phyloP scores from a whole-genome alignment of 2,113 vertebrate species.

The Saguinus midas region DNA sequence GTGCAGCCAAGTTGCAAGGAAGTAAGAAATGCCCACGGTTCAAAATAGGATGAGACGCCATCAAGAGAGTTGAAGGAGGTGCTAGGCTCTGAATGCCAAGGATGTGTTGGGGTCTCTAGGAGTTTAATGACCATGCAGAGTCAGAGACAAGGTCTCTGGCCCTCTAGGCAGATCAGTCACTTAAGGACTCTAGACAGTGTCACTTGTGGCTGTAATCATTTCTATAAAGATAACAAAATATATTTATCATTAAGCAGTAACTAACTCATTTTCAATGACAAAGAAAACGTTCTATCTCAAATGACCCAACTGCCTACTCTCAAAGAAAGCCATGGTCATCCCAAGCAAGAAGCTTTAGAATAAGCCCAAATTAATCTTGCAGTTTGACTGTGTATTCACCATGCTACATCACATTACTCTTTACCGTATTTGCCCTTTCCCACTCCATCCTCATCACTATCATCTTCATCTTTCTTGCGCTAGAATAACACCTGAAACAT shows the following conservation, averaged over 20 bases:
- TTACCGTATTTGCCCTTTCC: background rate
- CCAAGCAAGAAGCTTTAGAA: background rate
- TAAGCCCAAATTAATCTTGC: background rate
- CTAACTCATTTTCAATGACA: slow-evolving; percentile 22
- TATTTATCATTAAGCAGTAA: background rate
- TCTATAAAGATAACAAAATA: background rate
- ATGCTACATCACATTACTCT: background rate
- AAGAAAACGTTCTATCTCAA: slow-evolving; percentile 11
- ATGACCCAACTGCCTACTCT: background rate
- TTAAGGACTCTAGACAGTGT: background rate
- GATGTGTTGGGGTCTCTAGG: background rate
- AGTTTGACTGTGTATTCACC: background rate
- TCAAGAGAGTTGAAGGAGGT: background rate
- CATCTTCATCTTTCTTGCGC: background rate
- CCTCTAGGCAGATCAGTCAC: background rate
- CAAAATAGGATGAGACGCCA: background rate
- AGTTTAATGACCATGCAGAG: background rate
- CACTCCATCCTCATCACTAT: background rate
- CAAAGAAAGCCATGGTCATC: background rate
- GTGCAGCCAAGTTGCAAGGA: background rate
- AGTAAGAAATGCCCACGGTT: background rate
- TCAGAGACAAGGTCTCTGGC: background rate
- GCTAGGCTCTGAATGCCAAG: background rate
- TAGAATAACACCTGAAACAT: background rate
- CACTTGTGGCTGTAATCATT: background rate